Evolutionary conservation across 1,140 invertebrate genomes (phyloP), one percentile per base, ranked within the genome.

Genomic region (Drosophila triauraria): DNA sequence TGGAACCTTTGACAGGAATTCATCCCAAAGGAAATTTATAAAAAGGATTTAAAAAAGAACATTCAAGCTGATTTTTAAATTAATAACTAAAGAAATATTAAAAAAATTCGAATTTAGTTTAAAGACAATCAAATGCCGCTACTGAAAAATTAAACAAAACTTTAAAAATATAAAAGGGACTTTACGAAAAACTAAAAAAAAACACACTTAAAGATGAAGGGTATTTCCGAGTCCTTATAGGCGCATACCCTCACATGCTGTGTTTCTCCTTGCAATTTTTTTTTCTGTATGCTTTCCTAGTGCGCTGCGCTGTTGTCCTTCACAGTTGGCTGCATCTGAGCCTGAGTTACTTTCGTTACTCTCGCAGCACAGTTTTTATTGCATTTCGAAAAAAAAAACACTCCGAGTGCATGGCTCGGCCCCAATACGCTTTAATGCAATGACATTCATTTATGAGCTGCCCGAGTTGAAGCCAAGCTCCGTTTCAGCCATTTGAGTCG

Each of bases 381-480:
- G 51, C 40, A 25, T 43, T 70, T 15, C 7, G 25, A 30, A 48
- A 47, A 53, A 53, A 27, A 30, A 30, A 30, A 6, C 43, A 25
- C 50, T 40, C 10, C 43, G 59, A 69, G 27, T 70, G 51, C 27
- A 13, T 15, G 17, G 23, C 35, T 56, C 30, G 51, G 68, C 44
- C 69, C 67, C 43, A 71, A 71, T 71, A 74, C 60, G 57, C 48
- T 76, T 83, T 90, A 90, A 84, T 90, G 81, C 86, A 82, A 44
- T 75, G 68, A 60, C 78, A 90, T 85, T 90, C 85, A 90, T 90
- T 77, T 90, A 76, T 64, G 85, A 67, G 62, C 53, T 56, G 51
- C 44, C 44, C 48, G 69, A 27, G 65, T 71, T 63, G 40, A 48
- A 58, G 62, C 58, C 38, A 60, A 72, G 67, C 70, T 58, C 54